These are phyloP conservation scores for Crocuta crocuta DNA, from an alignment of 2,113 vertebrate genomes.

Conservation along the genomic window DNA sequence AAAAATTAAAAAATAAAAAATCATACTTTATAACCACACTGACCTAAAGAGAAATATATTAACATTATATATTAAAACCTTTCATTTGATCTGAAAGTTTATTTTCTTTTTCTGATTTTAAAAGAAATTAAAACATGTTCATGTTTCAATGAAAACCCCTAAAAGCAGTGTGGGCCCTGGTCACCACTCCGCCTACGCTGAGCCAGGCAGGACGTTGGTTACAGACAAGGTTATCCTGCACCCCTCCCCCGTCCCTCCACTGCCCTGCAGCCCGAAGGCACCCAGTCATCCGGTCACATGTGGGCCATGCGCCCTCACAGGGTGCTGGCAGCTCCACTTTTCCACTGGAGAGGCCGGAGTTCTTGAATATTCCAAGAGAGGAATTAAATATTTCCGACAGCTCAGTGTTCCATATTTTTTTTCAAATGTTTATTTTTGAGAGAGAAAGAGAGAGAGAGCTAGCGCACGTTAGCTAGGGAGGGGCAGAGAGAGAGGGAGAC, in stretches of 20 bases:
- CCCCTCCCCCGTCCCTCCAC: no score
- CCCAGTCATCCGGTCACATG: not conserved
- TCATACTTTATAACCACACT: not conserved
- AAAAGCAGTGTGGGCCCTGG: not conserved
- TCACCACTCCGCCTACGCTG: not conserved
- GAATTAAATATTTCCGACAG: slow-evolving; percentile 36
- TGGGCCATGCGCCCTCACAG: not conserved
- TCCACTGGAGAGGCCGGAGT: slow-evolving; percentile 3
- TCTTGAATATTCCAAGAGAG: not conserved
- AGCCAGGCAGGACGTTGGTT: not conserved
- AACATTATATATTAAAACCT: not conserved
- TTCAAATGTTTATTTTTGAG: no score
- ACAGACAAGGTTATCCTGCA: not conserved
- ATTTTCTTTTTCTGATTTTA: not conserved
- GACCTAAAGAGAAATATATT: not conserved
- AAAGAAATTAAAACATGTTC: slow-evolving; percentile 8
- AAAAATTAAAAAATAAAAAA: not conserved
- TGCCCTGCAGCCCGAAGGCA: not conserved
- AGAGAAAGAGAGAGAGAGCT: no score
- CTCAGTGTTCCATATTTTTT: not conserved
- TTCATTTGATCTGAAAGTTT: not conserved
- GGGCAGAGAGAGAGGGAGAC: no score
- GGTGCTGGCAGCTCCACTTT: not conserved
- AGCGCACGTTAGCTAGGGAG: no score
- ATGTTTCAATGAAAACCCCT: no score